These are phyloP conservation scores for Phortica magna DNA, from an alignment of 2,888 invertebrate species.

Conservation along the genomic window DNA sequence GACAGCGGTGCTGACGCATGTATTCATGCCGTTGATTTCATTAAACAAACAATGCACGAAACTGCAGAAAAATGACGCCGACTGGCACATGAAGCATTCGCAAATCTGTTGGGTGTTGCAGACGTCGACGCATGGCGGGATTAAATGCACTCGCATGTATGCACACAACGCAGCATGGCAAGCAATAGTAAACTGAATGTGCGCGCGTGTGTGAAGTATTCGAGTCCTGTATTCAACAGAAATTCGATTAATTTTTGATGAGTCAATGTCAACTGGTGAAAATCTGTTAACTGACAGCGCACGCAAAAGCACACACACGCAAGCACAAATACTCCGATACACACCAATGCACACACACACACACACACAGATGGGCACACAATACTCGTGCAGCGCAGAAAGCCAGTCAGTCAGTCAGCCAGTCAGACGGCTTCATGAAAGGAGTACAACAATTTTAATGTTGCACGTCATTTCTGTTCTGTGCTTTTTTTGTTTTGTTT, in stretches of 20 bases:
- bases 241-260: conserved; percentile 76
- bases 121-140: neutral
- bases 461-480: too few relatives aligned
- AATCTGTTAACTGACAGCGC: conserved; percentile 65
- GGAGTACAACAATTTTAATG: too few relatives aligned
- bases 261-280: conserved; percentile 73
- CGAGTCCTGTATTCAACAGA: conserved; percentile 27
- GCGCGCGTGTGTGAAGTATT: neutral
- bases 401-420: too few relatives aligned
- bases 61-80: too few relatives aligned
- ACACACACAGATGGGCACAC: neutral
- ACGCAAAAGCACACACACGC: neutral
- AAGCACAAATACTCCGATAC: neutral
- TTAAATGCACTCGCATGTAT: neutral
- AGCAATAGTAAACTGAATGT: neutral
- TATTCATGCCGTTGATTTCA: conserved; percentile 1
- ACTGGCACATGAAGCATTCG: conserved; percentile 14
- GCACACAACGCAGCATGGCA: neutral
- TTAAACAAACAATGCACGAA: neutral
- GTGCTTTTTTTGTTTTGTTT: too few relatives aligned
- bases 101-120: neutral
- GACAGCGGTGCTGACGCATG: neutral
- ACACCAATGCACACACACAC: neutral
- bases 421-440: too few relatives aligned
- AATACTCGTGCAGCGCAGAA: neutral